Conservation (phyloP, 2,888 invertebrate genomes). For the Monochamus alternatus region DNA sequence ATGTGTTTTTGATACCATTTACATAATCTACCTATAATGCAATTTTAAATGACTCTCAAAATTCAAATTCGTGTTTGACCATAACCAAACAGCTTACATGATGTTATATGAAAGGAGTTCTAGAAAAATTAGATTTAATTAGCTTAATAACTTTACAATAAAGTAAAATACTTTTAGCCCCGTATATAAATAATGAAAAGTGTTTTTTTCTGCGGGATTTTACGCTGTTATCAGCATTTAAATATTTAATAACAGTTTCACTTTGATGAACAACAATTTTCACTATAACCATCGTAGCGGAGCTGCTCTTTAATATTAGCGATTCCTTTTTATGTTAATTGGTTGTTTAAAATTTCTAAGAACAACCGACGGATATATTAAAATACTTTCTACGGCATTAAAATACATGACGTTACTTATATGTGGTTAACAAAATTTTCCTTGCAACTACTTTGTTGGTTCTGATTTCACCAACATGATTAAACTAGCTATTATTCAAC, state of each 20-base stretch:
- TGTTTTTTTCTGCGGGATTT: background rate
- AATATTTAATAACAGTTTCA: conserved; percentile 6
- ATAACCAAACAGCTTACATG: no score
- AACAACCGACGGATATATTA: background rate
- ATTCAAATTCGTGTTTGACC: no score
- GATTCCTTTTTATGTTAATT: background rate
- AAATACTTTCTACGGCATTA: background rate
- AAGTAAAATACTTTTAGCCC: no score
- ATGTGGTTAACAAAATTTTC: background rate
- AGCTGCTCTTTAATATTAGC: background rate
- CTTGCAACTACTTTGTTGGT: background rate
- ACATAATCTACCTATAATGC: no score
- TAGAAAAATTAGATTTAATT: no score
- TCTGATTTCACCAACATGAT: background rate
- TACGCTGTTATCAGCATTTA: background rate
- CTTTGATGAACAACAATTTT: conserved; percentile 1
- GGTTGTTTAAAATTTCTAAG: background rate
- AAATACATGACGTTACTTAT: background rate
- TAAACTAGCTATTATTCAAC: no score
- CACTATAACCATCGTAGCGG: background rate
- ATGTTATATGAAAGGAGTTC: no score
- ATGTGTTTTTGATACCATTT: no score
- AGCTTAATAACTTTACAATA: no score
- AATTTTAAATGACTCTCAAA: no score
- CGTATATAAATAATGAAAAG: no score